These are phyloP conservation scores for Scophthalmus maximus DNA, from an alignment of 2,113 vertebrate species.

Conservation along the genomic window DNA sequence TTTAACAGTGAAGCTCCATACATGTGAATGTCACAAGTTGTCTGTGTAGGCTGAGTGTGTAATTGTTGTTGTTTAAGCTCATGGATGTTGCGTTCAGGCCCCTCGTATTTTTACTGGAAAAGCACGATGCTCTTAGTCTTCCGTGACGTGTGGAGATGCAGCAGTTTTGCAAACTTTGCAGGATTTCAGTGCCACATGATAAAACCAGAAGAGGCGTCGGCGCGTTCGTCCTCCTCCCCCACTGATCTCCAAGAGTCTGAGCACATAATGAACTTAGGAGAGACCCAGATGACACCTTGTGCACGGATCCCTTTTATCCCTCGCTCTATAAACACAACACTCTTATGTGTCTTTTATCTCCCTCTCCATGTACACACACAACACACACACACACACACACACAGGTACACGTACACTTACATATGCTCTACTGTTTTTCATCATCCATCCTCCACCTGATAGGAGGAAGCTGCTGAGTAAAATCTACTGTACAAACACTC, in stretches of 20 bases:
- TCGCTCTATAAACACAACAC: conserved; percentile 40
- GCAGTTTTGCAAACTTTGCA: background rate
- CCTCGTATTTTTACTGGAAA: background rate
- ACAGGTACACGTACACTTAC: background rate
- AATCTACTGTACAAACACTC: background rate
- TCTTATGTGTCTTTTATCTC: conserved; percentile 1
- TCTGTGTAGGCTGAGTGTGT: background rate
- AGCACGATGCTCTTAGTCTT: background rate
- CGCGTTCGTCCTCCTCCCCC: conserved; percentile 27
- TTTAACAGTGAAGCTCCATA: background rate
- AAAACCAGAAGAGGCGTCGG: conserved; percentile 2
- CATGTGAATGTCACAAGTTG: conserved; percentile 29
- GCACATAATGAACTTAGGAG: conserved; percentile 79
- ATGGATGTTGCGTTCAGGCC: background rate
- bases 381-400: conserved; percentile 2
- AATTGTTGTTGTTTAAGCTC: background rate
- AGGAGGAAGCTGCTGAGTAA: background rate
- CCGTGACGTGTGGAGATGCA: background rate
- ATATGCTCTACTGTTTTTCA: too few species aligned
- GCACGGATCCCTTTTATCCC: conserved; percentile 73
- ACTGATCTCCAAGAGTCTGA: conserved; percentile 63
- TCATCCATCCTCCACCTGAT: too few species aligned
- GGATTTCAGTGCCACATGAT: background rate
- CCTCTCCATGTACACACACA: background rate
- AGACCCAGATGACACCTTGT: conserved; percentile 67